Evolutionary conservation across 2,888 invertebrate genomes (phyloP), one percentile per base, ranked within the genome.

Genomic region (Oasisia sp.): DNA sequence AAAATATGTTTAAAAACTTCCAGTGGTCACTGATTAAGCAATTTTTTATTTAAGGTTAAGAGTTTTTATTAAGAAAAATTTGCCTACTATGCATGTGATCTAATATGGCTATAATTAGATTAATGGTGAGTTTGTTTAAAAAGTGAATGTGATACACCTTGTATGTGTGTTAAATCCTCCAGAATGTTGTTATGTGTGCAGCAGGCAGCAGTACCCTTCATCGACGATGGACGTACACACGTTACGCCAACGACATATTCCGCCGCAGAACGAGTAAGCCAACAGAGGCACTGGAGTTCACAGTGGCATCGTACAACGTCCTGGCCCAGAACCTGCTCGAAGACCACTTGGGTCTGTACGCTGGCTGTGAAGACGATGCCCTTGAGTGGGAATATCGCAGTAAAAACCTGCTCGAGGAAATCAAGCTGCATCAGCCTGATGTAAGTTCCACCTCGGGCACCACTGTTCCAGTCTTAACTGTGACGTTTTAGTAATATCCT

Each of bases 291-390:
- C 92, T 96, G 92, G 95, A 96, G 92, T 97, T 98, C 94, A 97
- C 97, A 93, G 96, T 99, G 50, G 97, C 98, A 96, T 98, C 98
- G 0, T 99, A 98, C 96, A 99, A 99, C 96, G 98, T 99, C 50
- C 96, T 99, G 92, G 98, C 99, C 0, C 99, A 99, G 96, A 97
- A 97, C 94, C 97, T 99, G 90, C 95, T 99, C 92, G 97, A 98
- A 94, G 97, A 97, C 93, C 98, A 99, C 93, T 96, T 97, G 0
- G 97, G 98, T 95, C 96, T 99, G 27, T 99, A 99, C 95, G 96
- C 96, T 32, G 95, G 97, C 0, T 98, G 98, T 94, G 95, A 97
- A 58, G 96, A 96, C 9, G 94, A 96, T 0, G 97, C 97, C 92
- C 96, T 99, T 0, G 96, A 97, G 27, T 99, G 99, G 98, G 96